phyloP scores from a whole-genome alignment of 2,888 invertebrate species.

The Calliscelio sp. region DNA sequence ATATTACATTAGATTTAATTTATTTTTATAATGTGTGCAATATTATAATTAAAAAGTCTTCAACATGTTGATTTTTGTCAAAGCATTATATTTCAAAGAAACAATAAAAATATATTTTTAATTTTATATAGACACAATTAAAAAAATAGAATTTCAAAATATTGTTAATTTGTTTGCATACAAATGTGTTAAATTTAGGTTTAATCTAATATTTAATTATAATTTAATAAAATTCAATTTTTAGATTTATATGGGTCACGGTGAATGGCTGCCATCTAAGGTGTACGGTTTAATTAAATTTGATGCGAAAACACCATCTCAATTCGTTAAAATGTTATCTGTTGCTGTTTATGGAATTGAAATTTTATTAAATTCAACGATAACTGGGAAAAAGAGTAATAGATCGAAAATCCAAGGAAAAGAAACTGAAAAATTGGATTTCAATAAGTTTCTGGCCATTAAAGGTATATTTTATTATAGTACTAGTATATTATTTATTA shows the following conservation, averaged over 20 bases:
- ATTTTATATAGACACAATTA: no score
- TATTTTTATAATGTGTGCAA: no score
- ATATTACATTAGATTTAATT: no score
- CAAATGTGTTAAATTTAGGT: no score
- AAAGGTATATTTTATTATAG: neutral
- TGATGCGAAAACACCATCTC: slow-evolving; percentile 10
- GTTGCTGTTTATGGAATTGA: slow-evolving; percentile 17
- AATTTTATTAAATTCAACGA: neutral
- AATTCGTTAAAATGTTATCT: slow-evolving; percentile 25
- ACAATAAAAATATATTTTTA: no score
- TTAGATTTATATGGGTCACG: slow-evolving; percentile 5
- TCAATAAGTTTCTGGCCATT: neutral
- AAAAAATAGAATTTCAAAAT: no score
- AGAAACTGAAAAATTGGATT: neutral
- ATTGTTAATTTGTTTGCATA: neutral
- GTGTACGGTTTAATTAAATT: slow-evolving; percentile 2
- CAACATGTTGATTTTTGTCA: no score
- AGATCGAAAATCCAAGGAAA: neutral
- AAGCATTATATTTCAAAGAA: no score
- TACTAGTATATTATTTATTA: neutral
- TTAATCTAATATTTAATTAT: no score
- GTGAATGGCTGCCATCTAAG: neutral
- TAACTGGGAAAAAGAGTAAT: slow-evolving; percentile 11
- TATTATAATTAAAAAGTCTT: no score
- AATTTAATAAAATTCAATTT: no score